Evolutionary conservation across 2,888 invertebrate species (phyloP).

Genomic region (Digitonthophagus gazella): DNA sequence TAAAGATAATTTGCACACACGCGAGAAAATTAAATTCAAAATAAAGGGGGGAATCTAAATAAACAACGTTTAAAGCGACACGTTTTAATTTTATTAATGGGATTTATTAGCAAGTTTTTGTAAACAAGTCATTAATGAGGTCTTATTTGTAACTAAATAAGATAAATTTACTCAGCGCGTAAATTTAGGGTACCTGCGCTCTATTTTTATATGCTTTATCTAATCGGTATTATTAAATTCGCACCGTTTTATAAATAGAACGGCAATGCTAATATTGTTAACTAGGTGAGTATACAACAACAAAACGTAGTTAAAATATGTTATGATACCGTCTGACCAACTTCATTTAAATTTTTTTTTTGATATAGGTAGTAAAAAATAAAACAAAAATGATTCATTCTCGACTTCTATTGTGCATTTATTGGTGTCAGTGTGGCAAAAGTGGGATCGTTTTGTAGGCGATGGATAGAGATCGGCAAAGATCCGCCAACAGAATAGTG

Average conservation of each 20-base stretch:
- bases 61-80: too few species aligned
- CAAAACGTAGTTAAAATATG: not conserved
- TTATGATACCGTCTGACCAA: not conserved
- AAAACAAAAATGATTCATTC: not conserved
- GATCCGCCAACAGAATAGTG: not conserved
- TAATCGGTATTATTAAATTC: not conserved
- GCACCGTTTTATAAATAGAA: not conserved
- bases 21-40: too few species aligned
- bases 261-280: not conserved
- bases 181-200: not conserved
- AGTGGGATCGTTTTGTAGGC: not conserved
- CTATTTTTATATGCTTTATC: not conserved
- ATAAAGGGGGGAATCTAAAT: too few species aligned
- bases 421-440: not conserved
- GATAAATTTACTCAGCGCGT: too few species aligned
- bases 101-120: too few species aligned
- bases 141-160: too few species aligned
- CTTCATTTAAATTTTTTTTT: too few species aligned
- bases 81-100: too few species aligned
- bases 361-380: too few species aligned
- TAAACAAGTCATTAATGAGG: too few species aligned
- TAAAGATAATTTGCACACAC: not conserved
- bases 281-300: not conserved
- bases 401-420: not conserved
- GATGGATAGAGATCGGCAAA: not conserved